Percentiles rank a stretch among this genome's conserved stretches.
phyloP scores from a whole-genome alignment of 2,797 vertebrate species.

The Ptychobarbus kaznakovi region DNA sequence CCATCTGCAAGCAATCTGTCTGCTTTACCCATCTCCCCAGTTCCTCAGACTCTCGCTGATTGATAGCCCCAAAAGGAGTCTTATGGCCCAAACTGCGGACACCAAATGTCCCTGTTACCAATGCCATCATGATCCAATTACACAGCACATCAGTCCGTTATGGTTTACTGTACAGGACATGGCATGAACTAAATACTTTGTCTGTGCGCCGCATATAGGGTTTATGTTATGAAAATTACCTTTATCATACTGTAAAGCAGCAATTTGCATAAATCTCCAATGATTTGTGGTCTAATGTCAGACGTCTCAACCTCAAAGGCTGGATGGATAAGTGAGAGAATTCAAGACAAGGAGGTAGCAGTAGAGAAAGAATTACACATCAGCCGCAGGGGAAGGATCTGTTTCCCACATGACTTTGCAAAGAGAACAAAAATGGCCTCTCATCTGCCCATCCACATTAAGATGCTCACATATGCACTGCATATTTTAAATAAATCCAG shows the following conservation, averaged over 20 bases:
- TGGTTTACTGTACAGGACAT: slow-evolving; percentile 12
- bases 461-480: slow-evolving; percentile 1
- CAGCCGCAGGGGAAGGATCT: slow-evolving; percentile 48
- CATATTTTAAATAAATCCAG: slow-evolving; percentile 11
- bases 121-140: slow-evolving; percentile 39
- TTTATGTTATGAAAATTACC: not conserved
- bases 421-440: slow-evolving; percentile 26
- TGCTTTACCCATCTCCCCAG: slow-evolving; percentile 69
- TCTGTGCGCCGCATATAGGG: not conserved
- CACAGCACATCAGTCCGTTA: slow-evolving; percentile 9
- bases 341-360: slow-evolving; percentile 29
- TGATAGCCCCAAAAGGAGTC: slow-evolving; percentile 66
- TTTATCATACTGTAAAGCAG: not conserved
- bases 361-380: slow-evolving; percentile 27
- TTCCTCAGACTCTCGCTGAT: slow-evolving; percentile 61
- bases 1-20: slow-evolving; percentile 82
- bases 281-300: slow-evolving; percentile 19
- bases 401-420: slow-evolving; percentile 55
- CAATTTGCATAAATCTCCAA: slow-evolving; percentile 15
- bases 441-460: slow-evolving; percentile 14
- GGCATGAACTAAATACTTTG: slow-evolving; percentile 6
- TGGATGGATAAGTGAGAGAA: slow-evolving; percentile 19
- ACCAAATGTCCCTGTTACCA: slow-evolving; percentile 43
- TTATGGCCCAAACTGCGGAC: slow-evolving; percentile 52
- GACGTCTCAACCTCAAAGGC: slow-evolving; percentile 26